Evolutionary conservation across 2,113 vertebrate genomes (phyloP).

Genomic region (Ailurus styani): DNA sequence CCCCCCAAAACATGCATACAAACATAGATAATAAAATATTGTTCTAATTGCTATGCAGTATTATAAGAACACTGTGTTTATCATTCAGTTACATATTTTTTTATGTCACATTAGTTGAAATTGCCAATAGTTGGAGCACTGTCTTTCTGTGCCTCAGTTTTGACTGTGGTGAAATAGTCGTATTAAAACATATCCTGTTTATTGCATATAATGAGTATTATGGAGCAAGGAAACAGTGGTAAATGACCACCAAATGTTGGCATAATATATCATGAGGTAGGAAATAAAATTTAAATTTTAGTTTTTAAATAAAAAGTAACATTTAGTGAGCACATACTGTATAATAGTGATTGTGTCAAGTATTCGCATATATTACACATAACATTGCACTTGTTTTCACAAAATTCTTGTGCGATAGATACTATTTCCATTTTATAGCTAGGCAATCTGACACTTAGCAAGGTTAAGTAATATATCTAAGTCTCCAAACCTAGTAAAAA

Average conservation of each 20-base stretch:
- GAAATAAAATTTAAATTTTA: neutral
- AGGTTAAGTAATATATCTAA: neutral
- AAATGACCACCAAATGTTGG: neutral
- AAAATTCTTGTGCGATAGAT: neutral
- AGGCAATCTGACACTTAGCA: neutral
- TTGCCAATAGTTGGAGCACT: neutral
- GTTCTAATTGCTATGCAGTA: neutral
- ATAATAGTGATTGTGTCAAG: neutral
- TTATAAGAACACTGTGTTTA: neutral
- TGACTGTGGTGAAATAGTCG: neutral
- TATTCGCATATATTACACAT: neutral
- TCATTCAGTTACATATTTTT: neutral
- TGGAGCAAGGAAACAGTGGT: neutral
- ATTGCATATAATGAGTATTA: neutral
- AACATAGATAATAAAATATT: neutral
- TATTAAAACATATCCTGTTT: neutral
- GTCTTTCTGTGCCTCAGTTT: neutral
- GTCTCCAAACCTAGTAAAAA: neutral
- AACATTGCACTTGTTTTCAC: neutral
- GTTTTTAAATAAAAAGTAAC: conserved; percentile 10
- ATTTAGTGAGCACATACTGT: neutral
- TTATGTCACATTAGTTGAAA: neutral
- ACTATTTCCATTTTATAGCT: neutral
- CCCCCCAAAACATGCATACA: neutral
- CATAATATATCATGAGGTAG: neutral